Percentiles rank a stretch among this genome's conserved stretches.
These are phyloP conservation scores for Euphonia xanthogaster DNA, from an alignment of 2,797 vertebrate species.

Conservation along the genomic window DNA sequence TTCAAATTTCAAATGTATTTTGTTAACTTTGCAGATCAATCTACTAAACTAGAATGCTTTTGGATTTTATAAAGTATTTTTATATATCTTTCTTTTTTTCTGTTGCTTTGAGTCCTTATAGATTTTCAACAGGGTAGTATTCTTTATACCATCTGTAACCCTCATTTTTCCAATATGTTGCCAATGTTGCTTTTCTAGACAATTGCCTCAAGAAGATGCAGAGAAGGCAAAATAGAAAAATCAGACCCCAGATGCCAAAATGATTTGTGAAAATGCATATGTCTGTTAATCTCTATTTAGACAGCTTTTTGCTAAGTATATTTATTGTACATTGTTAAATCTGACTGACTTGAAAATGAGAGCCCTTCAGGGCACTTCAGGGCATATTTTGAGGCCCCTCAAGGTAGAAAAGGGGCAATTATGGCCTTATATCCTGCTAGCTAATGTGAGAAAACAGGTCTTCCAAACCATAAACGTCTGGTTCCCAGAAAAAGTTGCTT, in stretches of 20 bases:
- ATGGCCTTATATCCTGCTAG: background rate
- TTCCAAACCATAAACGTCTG: background rate
- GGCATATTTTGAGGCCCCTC: background rate
- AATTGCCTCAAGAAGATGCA: background rate
- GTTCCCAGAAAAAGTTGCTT: background rate
- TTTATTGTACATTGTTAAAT: background rate
- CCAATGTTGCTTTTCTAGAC: background rate
- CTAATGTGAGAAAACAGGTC: background rate
- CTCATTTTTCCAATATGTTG: background rate
- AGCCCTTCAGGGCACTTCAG: too few relatives aligned
- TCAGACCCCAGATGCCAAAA: background rate
- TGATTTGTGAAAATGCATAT: background rate
- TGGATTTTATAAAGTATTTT: background rate
- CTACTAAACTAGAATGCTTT: background rate
- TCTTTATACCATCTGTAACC: constrained; percentile 29
- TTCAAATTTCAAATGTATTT: background rate
- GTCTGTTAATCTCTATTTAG: background rate
- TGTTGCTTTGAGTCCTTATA: background rate
- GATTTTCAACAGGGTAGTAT: background rate
- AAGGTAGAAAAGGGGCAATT: background rate
- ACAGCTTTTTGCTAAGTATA: background rate
- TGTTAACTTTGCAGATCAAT: background rate
- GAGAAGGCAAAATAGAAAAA: background rate
- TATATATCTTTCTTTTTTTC: background rate
- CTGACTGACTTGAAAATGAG: background rate